These are phyloP conservation scores for Lophura nycthemera DNA, from an alignment of 2,113 vertebrate species.

Conservation along the genomic window DNA sequence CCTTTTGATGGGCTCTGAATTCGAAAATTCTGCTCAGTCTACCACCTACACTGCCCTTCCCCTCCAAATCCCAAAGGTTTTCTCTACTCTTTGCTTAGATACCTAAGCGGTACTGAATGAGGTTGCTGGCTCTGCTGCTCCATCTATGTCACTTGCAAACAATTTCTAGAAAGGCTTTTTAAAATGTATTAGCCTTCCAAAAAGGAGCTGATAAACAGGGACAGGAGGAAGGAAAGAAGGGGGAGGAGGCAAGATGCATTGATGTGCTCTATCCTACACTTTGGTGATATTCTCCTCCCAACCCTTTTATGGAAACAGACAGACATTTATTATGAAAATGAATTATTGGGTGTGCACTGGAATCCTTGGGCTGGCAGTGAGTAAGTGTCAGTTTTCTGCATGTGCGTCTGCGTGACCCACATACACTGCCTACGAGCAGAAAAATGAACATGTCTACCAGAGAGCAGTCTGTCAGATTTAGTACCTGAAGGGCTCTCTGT, in stretches of 20 bases:
- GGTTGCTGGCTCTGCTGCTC: conserved; percentile 11
- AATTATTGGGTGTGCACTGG: not conserved
- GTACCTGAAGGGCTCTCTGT: not conserved
- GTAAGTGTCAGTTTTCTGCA: not conserved
- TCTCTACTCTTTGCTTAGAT: not conserved
- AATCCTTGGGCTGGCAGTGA: conserved; percentile 10
- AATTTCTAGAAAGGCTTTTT: conserved; percentile 54
- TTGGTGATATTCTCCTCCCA: not conserved
- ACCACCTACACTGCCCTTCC: not conserved
- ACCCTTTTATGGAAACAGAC: conserved; percentile 34
- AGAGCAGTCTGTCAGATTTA: not conserved
- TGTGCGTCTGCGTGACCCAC: not conserved
- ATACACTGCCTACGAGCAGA: not conserved
- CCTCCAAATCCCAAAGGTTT: not conserved
- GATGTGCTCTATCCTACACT: not conserved
- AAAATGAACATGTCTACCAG: not conserved
- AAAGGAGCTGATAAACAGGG: conserved; percentile 21
- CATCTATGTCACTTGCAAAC: not conserved
- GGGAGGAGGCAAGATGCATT: not conserved
- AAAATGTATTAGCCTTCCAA: conserved; percentile 49
- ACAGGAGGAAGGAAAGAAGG: not conserved
- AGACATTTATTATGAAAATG: conserved; percentile 67
- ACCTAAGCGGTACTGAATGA: not conserved
- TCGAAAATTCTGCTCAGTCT: not conserved
- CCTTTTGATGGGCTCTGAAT: not conserved